Evolutionary conservation across 2,888 invertebrate genomes (phyloP), one percentile per base, ranked within the genome.

Genomic region (Agrotis ipsilon): DNA sequence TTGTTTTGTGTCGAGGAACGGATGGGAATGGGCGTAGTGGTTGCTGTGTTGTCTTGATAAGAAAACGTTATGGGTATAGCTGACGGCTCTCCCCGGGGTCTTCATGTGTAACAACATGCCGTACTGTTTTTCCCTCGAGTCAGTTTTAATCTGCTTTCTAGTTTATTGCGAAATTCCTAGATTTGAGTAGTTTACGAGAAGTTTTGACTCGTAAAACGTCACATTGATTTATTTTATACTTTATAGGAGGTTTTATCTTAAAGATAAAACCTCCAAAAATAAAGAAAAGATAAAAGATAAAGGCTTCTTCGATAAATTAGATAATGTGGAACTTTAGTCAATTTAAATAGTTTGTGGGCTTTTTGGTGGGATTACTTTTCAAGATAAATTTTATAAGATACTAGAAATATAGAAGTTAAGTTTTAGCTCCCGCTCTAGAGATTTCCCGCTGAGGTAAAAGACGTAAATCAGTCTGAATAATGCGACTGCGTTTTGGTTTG

Each of bases 41-140:
- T 83, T 80, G 89, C 89, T 92, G 91, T 88, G 89, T 89, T 90
- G 89, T 90, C 89, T 91, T 90, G 93, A 93, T 93, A 94, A 94
- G 93, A 89, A 91, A 92, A 92, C 87, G 88, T 93, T 92, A 93
- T 91, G 91, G 88, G 88, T 86, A 88, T 88, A 88, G 88, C 90
- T 90, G 91, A 92, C 90, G 90, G 88, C 86, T 85, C 86, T 92
- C 92, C 89, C 90, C 76, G 86, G 90, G 89, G 91, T 81, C 80
- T 86, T 89, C 87, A 85, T 90, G 89, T 88, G 90, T 90, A 91
- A 89, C 90, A 89, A 88, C 88, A 87, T 89, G 85, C 87, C 86
- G 82, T 80, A 82, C 81, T 81, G 82, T 89, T 90, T 91, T 78
- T 78, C 84, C 73, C 76, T 59, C n/a, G 86, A 89, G 88, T 88